Base-by-base conservation (phyloP, 2,797 vertebrate species). In the Paratrypauchen microcephalus region DNA sequence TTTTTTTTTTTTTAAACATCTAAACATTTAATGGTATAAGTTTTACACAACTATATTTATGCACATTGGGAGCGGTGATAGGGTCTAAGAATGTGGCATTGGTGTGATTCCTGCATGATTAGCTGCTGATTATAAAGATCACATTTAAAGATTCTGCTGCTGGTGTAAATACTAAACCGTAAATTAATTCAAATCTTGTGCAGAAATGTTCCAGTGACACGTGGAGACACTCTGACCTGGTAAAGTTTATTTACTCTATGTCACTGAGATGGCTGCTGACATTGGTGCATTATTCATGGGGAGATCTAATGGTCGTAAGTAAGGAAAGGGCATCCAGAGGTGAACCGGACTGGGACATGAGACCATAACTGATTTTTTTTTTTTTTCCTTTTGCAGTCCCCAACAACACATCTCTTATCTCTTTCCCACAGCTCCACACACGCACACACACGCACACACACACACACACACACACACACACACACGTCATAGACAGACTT, bases 321-420 rank as follows among this genome's bases (percentile, higher is more conserved):
- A 83, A 78, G 21, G 74, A 88, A 85, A 90, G 88, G 90, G 78
- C 88, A 81, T 84, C 82, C 83, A 87, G 89, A 88, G 90, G 89
- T 90, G 84, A 90, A 75, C 74, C 68, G 75, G 76, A 82, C 78
- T 66, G 71, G 32, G 75, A 73, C 65, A 69, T 72, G 66, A 61
- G 70, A 47, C 64, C 70, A 47, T 70, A 66, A 74, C 69, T 60
- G 24, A 36, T 52, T 57, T 74, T 74, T 80, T n/a, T 52, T 50
- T 36, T n/a, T 52, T 9, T n/a, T 52, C n/a, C 7, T 52, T 52
- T 50, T 41, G 39, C 41, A 1, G n/a, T 8, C 15, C 2, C 16
- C n/a, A 21, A 28, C 55, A 39, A 36, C 50, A 18, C 30, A 1
- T 23, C 78, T 83, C 79, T 89, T 91, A 89, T 91, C 89, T 88